Base-by-base conservation (phyloP, 2,888 invertebrate species). In the Bellardia bayeri region DNA sequence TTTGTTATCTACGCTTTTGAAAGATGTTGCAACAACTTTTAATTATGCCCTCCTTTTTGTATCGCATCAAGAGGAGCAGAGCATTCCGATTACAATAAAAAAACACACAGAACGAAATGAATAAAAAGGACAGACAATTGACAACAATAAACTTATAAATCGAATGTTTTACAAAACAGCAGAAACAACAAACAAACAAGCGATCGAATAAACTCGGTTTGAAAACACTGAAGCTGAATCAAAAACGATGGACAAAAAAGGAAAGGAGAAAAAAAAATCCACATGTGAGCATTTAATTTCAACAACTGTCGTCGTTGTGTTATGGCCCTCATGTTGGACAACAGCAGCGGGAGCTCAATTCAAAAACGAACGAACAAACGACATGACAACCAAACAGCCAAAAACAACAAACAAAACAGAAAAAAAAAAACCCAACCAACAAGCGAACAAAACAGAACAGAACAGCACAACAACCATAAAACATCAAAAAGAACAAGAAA, bases 271-370 rank as follows among this genome's bases (percentile, higher is more conserved):
- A 90, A 91, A 91, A 23, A 92, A 92, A 90, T 90, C 92, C 91
- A 92, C 91, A 92, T 91, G 92, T 92, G 92, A 91, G 92, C 92
- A 91, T 91, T 91, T 92, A 91, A 91, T 91, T 91, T 91, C 92
- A 92, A 91, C 92, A 91, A 91, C 91, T 91, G 91, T 92, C 91
- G 91, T 66, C 54, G 72, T 76, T 79, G 75, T 83, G 69, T 76
- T 81, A 82, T 84, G 82, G 66, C 80, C 75, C 82, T 81, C 78
- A 84, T 79, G 82, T 85, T 83, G 86, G 91, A 91, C 90, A 91
- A 90, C 91, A 89, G 88, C 89, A 89, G 89, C 89, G 91, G 91
- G 91, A 91, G 92, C 91, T 82, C 92, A 90, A 92, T 92, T 92
- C 85, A 74, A 87, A 45, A 83, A 45, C 68, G 56, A 75, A 75